These are phyloP conservation scores for Spilosoma lubricipeda DNA, from an alignment of 2,888 invertebrate species.

Conservation along the genomic window DNA sequence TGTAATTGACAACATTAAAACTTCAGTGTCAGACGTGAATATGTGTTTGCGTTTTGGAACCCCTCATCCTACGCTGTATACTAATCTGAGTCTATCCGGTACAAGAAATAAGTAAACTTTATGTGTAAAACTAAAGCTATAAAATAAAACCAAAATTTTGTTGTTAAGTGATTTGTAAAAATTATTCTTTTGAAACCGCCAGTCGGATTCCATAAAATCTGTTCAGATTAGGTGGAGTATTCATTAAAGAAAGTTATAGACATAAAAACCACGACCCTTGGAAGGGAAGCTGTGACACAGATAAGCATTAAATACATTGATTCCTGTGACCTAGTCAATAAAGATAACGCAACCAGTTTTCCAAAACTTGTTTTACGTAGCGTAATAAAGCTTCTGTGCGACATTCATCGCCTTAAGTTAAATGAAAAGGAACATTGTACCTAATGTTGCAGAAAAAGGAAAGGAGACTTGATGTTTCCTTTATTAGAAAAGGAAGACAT, in stretches of 20 bases:
- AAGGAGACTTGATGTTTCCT: constrained; percentile 23
- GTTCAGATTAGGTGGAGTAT: not conserved
- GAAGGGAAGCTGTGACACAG: not conserved
- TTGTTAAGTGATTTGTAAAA: no score
- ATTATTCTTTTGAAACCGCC: not conserved
- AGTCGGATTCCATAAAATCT: not conserved
- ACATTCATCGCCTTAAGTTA: not conserved
- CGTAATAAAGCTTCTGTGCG: not conserved
- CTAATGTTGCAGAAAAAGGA: constrained; percentile 20
- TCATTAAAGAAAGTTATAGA: no score
- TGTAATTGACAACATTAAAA: no score
- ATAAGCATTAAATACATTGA: not conserved
- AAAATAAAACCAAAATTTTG: no score
- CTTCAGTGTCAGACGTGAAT: not conserved
- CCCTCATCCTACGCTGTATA: not conserved
- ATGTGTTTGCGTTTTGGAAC: not conserved
- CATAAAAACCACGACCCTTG: not conserved
- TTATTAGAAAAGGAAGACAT: constrained; percentile 35
- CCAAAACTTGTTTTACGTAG: constrained; percentile 1
- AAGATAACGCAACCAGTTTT: not conserved
- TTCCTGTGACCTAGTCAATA: not conserved
- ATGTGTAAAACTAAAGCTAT: no score
- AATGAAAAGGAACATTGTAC: constrained; percentile 12
- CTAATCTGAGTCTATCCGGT: not conserved
- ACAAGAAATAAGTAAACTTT: no score